phyloP scores from a whole-genome alignment of 2,888 invertebrate genomes.

The Acheta domesticus region DNA sequence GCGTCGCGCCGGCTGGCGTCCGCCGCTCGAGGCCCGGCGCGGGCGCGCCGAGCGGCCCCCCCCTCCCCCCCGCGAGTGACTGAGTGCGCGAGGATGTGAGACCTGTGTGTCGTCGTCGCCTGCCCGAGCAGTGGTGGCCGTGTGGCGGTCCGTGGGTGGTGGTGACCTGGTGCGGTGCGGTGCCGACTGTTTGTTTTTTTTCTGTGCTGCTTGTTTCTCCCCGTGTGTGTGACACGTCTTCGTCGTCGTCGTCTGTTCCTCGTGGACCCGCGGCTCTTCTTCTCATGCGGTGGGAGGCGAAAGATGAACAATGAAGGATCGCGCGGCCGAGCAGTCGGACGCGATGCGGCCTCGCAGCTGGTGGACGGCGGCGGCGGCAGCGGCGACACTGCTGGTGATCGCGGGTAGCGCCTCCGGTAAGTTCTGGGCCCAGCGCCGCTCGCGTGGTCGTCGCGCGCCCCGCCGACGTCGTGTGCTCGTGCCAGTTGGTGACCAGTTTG shows the following conservation, averaged over 20 bases:
- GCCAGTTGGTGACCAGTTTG: no score
- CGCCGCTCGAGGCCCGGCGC: not conserved
- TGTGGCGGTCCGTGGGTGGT: not conserved
- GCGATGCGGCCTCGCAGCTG: not conserved
- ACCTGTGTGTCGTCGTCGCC: not conserved
- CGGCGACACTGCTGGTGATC: not conserved
- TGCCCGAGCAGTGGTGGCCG: not conserved
- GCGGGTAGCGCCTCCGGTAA: not conserved
- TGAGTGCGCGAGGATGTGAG: constrained; percentile 6
- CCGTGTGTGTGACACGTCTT: no score
- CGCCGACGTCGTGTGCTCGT: no score
- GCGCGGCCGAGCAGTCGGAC: not conserved
- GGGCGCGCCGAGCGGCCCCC: not conserved
- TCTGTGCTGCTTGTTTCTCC: no score
- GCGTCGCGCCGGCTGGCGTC: not conserved
- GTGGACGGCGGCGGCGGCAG: not conserved
- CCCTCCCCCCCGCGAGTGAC: not conserved
- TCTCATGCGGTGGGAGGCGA: not conserved
- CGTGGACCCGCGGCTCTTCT: not conserved
- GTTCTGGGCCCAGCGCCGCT: no score
- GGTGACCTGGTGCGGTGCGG: not conserved
- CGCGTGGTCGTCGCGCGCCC: no score
- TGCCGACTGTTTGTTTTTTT: no score
- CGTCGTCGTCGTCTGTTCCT: no score
- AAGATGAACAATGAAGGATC: constrained; percentile 2